These are phyloP conservation scores for Australoheros facetus DNA, from an alignment of 2,797 vertebrate genomes.

Conservation along the genomic window DNA sequence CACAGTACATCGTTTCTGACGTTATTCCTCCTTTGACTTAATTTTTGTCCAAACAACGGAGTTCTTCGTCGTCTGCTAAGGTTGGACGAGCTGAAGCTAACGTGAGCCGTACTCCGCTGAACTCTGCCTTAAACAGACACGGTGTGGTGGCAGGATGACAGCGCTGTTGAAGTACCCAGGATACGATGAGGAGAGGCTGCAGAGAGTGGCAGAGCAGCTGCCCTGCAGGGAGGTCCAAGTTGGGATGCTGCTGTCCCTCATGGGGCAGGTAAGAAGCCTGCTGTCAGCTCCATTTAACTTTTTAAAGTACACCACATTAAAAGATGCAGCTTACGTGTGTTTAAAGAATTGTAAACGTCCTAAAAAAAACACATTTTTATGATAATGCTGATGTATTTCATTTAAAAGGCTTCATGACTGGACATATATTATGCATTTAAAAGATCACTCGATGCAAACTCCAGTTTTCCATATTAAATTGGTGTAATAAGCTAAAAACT, in stretches of 20 bases:
- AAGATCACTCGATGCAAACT: not conserved
- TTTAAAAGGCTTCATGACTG: not conserved
- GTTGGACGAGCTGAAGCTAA: constrained; percentile 4
- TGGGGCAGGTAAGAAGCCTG: constrained; percentile 87
- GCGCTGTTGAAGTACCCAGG: constrained; percentile 70
- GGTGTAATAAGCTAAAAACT: too few species aligned
- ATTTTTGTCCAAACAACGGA: not conserved
- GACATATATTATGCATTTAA: not conserved
- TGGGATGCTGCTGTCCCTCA: constrained; percentile 83
- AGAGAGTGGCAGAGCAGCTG: constrained; percentile 74
- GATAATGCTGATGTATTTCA: not conserved
- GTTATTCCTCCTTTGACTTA: not conserved
- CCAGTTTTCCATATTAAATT: too few species aligned
- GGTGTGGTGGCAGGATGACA: constrained; percentile 67
- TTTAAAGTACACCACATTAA: not conserved
- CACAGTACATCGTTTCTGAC: rapidly evolving
- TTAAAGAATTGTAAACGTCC: not conserved
- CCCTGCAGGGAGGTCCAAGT: constrained; percentile 89
- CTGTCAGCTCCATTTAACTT: not conserved
- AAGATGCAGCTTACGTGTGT: not conserved
- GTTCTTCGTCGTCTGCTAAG: not conserved
- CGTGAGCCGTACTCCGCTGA: not conserved
- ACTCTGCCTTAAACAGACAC: rapidly evolving
- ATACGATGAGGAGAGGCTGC: constrained; percentile 79
- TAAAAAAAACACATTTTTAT: not conserved